A percentile compares a stretch with the other conserved stretches of the same genome.
phyloP scores from a whole-genome alignment of 2,888 invertebrate species.

The Fabriciana adippe region DNA sequence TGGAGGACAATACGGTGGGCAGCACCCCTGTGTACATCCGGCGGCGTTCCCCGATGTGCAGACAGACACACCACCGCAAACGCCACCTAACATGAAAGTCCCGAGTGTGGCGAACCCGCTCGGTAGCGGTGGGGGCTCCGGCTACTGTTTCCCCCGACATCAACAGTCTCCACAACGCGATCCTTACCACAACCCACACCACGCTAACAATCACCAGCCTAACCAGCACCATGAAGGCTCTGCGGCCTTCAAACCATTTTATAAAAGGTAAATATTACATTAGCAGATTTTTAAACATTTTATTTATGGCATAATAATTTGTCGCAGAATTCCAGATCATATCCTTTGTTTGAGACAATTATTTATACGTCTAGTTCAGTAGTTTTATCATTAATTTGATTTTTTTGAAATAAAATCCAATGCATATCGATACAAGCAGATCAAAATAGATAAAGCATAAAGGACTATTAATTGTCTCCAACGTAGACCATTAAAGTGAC shows the following conservation, averaged over 20 bases:
- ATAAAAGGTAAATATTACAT: constrained; percentile 85
- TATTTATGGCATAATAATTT: background rate
- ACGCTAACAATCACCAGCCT: constrained; percentile 74
- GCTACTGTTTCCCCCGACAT: constrained; percentile 79
- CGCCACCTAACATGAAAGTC: constrained; percentile 96
- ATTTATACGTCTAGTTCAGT: no score
- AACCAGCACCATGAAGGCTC: constrained; percentile 80
- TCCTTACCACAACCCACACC: constrained; percentile 81
- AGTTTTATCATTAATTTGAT: no score
- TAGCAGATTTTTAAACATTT: background rate
- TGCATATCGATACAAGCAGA: background rate
- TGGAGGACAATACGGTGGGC: constrained; percentile 81
- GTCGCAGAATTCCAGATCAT: no score
- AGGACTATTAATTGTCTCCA: constrained; percentile 31
- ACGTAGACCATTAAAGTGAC: constrained; percentile 20
- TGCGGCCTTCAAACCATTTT: constrained; percentile 93
- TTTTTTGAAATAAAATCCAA: background rate
- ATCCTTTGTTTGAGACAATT: no score
- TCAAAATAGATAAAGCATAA: constrained; percentile 18
- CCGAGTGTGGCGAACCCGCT: constrained; percentile 89
- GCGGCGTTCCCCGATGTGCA: constrained; percentile 93
- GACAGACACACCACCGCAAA: constrained; percentile 95
- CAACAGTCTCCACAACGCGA: constrained; percentile 81
- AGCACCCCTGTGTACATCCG: constrained; percentile 82
- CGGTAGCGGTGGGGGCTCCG: constrained; percentile 84